Percentiles rank a stretch among this genome's conserved stretches.
These are phyloP conservation scores for Agapornis roseicollis DNA, from an alignment of 2,113 vertebrate species.

Conservation along the genomic window DNA sequence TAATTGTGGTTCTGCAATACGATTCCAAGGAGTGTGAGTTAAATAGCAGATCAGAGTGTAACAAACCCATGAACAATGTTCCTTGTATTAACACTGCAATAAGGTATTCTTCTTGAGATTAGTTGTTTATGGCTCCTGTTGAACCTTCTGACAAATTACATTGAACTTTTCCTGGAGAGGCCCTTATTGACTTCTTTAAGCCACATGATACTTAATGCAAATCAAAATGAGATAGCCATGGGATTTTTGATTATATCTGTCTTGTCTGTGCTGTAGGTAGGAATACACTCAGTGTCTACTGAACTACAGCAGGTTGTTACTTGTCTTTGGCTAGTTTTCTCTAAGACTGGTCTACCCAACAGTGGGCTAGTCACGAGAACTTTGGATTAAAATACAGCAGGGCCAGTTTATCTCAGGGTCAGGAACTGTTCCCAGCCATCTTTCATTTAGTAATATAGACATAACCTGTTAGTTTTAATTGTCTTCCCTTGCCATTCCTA, in stretches of 20 bases:
- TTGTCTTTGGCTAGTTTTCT: not conserved
- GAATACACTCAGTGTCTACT: not conserved
- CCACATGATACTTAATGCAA: not conserved
- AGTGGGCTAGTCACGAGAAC: not conserved
- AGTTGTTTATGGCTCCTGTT: not conserved
- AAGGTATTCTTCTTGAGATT: not conserved
- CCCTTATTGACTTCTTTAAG: not conserved
- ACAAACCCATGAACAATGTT: not conserved
- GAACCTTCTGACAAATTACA: not conserved
- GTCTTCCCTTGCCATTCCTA: slow-evolving; percentile 1
- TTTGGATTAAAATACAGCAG: not conserved
- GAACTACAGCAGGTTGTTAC: not conserved
- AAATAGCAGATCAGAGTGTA: not conserved
- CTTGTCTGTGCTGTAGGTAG: not conserved
- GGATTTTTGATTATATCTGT: not conserved
- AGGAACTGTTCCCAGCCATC: not conserved
- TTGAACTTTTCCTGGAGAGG: not conserved
- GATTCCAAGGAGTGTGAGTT: not conserved
- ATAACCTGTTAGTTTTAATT: slow-evolving; percentile 13
- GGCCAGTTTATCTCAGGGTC: not conserved
- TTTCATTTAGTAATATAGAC: not conserved
- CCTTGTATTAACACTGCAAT: not conserved
- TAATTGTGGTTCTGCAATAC: not conserved
- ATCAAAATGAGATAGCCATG: not conserved
- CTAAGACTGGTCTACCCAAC: not conserved